phyloP scores from a whole-genome alignment of 2,797 vertebrate genomes.

The Argentina silus region DNA sequence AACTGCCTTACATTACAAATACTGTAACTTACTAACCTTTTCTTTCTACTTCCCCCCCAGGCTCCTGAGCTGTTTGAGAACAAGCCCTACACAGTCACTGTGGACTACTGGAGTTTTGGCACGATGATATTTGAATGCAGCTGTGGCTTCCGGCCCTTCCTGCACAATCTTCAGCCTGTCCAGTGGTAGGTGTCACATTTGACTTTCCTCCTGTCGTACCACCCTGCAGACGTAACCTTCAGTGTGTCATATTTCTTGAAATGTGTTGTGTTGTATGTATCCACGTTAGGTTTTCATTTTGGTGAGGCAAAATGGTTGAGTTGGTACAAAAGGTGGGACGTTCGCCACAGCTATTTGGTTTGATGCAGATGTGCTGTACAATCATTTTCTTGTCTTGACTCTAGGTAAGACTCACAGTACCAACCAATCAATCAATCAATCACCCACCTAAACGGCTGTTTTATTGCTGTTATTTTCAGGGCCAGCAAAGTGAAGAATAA shows the following conservation, averaged over 20 bases:
- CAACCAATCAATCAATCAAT: too few relatives aligned
- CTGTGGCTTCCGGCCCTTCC: constrained; percentile 93
- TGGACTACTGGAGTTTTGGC: constrained; percentile 99
- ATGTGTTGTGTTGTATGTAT: too few relatives aligned
- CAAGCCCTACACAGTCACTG: constrained; percentile 92
- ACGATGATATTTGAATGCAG: constrained; percentile 98
- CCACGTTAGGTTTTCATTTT: too few relatives aligned
- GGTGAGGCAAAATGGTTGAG: too few relatives aligned
- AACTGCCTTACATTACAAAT: neutral
- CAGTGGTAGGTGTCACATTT: constrained; percentile 77
- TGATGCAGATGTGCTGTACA: too few relatives aligned
- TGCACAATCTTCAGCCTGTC: constrained; percentile 95
- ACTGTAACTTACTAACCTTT: neutral
- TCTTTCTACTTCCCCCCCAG: constrained; percentile 62
- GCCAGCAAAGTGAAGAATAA: constrained; percentile 95
- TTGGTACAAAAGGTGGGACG: too few relatives aligned
- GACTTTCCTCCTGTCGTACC: too few relatives aligned
- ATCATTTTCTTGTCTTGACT: too few relatives aligned
- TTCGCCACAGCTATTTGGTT: too few relatives aligned
- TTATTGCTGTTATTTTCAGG: constrained; percentile 72
- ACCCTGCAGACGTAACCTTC: too few relatives aligned
- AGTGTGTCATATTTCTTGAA: too few relatives aligned
- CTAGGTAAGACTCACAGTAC: too few relatives aligned
- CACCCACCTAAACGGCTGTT: neutral
- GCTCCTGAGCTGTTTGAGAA: constrained; percentile 98